A percentile compares a stretch with the other conserved stretches of the same genome.
Conservation (phyloP, 2,888 invertebrate genomes). For the Eupithecia abbreviata region DNA sequence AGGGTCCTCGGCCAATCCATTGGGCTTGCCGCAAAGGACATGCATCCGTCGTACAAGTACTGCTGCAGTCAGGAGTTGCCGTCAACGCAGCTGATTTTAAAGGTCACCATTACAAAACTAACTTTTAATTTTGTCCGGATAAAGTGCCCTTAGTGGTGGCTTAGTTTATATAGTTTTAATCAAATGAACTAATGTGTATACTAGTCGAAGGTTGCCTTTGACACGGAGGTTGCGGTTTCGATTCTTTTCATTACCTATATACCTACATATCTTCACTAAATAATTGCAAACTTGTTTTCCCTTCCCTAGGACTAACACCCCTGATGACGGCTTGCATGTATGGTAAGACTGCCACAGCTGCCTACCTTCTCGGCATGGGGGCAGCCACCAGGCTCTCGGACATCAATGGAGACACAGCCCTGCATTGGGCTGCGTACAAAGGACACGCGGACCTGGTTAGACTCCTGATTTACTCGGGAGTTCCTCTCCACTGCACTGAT, state of each 20-base stretch:
- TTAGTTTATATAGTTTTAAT: not conserved
- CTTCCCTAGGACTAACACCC: constrained; percentile 87
- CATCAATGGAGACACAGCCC: constrained; percentile 95
- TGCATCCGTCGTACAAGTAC: constrained; percentile 92
- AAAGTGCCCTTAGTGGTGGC: too few species aligned
- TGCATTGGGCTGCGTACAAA: constrained; percentile 98
- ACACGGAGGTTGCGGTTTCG: not conserved
- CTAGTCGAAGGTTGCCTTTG: not conserved
- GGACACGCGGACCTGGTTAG: constrained; percentile 95
- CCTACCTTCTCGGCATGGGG: constrained; percentile 94
- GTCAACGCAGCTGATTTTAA: constrained; percentile 96
- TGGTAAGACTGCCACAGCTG: constrained; percentile 94
- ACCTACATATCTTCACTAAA: too few species aligned
- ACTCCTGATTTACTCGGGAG: constrained; percentile 94
- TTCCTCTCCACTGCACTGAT: constrained; percentile 94
- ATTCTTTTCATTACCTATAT: not conserved
- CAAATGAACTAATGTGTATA: not conserved
- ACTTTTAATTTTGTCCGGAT: not conserved
- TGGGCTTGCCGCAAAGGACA: constrained; percentile 98
- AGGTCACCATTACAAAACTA: constrained; percentile 65
- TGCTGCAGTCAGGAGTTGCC: constrained; percentile 91
- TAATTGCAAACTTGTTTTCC: not conserved
- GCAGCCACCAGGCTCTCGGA: constrained; percentile 93
- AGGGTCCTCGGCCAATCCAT: constrained; percentile 94
- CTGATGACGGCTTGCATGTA: constrained; percentile 97